Percentiles rank a stretch among this genome's conserved stretches.
phyloP scores from a whole-genome alignment of 2,113 vertebrate species.

The Felis chaus region DNA sequence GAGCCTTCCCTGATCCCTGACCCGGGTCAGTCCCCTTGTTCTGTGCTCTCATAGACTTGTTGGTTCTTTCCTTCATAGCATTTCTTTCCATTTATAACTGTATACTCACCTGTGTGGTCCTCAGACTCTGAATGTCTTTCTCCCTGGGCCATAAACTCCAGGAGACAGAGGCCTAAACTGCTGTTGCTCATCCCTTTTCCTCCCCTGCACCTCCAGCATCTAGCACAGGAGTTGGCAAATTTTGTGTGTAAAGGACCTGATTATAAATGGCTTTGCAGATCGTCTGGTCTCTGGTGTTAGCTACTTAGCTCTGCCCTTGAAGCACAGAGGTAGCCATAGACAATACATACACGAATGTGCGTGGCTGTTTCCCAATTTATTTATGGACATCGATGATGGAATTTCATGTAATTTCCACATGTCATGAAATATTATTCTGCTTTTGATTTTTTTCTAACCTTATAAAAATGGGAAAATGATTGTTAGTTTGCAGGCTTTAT shows the following conservation, averaged over 20 bases:
- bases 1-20: background rate
- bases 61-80: background rate
- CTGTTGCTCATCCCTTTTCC: background rate
- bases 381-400: constrained; percentile 25
- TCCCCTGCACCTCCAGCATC: background rate
- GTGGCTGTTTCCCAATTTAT: background rate
- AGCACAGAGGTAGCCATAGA: background rate
- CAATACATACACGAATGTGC: background rate
- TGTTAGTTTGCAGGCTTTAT: background rate
- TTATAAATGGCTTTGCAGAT: background rate
- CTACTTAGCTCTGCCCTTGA: background rate
- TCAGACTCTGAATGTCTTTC: background rate
- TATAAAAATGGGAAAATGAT: background rate
- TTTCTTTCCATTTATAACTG: background rate
- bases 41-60: background rate
- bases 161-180: background rate
- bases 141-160: background rate
- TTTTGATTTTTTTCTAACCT: constrained; percentile 37
- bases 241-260: background rate
- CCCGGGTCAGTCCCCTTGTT: accelerated
- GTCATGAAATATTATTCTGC: constrained; percentile 6
- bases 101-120: background rate
- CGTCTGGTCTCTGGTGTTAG: background rate
- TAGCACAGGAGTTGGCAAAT: background rate
- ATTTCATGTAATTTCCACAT: constrained; percentile 38